phyloP scores from a whole-genome alignment of 1,140 invertebrate genomes.

The Pogonomyrmex barbatus region DNA sequence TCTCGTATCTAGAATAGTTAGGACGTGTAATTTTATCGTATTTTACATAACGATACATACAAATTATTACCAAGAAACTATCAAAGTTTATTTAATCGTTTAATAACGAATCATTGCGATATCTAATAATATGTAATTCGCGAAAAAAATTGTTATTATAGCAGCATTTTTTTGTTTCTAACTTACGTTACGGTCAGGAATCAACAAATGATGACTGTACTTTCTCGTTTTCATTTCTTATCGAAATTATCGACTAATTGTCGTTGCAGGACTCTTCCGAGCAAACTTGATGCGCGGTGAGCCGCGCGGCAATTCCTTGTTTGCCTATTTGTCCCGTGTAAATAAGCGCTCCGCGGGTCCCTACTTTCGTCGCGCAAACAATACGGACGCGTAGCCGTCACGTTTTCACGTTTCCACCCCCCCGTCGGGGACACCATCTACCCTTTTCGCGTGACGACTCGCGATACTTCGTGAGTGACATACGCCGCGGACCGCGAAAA shows the following conservation, averaged over 20 bases:
- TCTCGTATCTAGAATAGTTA: neutral
- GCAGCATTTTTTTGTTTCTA: neutral
- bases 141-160: neutral
- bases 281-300: conserved; percentile 73
- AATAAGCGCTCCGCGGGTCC: conserved; percentile 74
- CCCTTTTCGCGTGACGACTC: conserved; percentile 40
- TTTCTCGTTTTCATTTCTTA: conserved; percentile 63
- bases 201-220: conserved; percentile 30
- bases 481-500: neutral
- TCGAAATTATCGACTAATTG: conserved; percentile 68
- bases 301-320: conserved; percentile 78
- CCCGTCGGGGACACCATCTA: conserved; percentile 16
- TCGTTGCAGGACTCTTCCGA: conserved; percentile 66
- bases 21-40: neutral
- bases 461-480: conserved; percentile 36
- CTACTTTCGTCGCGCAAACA: conserved; percentile 82
- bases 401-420: conserved; percentile 60
- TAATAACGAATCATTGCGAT: neutral
- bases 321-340: conserved; percentile 80
- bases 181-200: neutral
- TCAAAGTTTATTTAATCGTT: neutral
- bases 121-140: neutral
- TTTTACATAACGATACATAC: neutral
- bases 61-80: neutral
- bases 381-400: conserved; percentile 77